phyloP scores from a whole-genome alignment of 2,797 vertebrate species.

The Arnoldichthys spilopterus region DNA sequence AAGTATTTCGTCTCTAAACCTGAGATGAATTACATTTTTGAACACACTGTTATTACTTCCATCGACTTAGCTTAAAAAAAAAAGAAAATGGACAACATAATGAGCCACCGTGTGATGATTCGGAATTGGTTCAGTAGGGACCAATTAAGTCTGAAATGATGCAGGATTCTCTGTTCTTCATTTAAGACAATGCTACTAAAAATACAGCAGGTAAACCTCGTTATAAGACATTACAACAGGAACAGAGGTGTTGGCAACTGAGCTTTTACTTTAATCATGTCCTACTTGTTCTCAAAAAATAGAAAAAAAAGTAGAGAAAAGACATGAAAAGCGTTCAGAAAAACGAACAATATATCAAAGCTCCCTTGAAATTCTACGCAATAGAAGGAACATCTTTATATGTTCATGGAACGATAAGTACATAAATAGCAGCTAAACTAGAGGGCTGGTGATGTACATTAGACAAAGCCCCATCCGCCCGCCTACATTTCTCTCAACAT shows the following conservation, averaged over 20 bases:
- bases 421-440: neutral
- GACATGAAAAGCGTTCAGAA: too few relatives aligned
- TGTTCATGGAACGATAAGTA: neutral
- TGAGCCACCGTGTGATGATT: neutral
- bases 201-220: conserved; percentile 15
- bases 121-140: neutral
- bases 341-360: neutral
- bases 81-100: conserved; percentile 13
- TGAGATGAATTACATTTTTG: neutral
- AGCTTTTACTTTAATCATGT: neutral
- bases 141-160: conserved; percentile 17
- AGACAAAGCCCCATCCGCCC: neutral
- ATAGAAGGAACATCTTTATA: neutral
- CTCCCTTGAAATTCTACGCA: neutral
- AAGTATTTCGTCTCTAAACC: neutral
- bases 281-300: conserved; percentile 5
- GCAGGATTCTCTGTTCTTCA: conserved; percentile 4
- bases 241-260: neutral
- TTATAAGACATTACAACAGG: conserved; percentile 1
- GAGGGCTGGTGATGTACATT: neutral
- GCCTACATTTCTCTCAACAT: neutral
- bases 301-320: neutral
- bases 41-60: neutral
- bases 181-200: conserved; percentile 15
- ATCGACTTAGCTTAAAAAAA: neutral